Evolutionary conservation across 2,888 invertebrate genomes (phyloP), one percentile per base, ranked within the genome.

Genomic region (Geophilus truncorum): DNA sequence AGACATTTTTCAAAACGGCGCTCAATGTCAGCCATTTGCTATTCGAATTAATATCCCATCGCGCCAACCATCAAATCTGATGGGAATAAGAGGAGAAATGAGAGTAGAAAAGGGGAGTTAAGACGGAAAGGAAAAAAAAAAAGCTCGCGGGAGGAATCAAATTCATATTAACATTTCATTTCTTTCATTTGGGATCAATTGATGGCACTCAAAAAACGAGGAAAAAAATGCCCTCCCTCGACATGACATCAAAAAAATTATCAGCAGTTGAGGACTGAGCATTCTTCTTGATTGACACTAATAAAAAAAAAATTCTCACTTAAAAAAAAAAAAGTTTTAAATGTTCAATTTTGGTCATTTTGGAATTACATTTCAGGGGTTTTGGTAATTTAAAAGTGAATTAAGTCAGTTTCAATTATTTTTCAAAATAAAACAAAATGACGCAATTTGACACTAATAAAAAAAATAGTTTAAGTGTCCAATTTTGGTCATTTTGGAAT

Each of bases 161-260:
- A 62, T 62, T 62, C 57, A 62, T 62, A 62, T 62, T 62, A 62
- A 62, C 57, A 62, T 62, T 62, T 62, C 57, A 62, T 62, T 62
- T 62, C 57, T 62, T 62, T 62, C 57, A 62, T 62, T 62, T 62
- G 57, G 21, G 57, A 62, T 62, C 57, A 62, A 62, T 62, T 62
- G 57, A 62, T 62, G 57, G 57, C 57, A 62, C 23, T 62, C 57
- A 62, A 62, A 51, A 51, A 51, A 12, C 6, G 18, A n/a, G 15
- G 15, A n/a, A 51, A 51, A 62, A 62, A 62, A 18, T 21, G 57
- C 21, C 57, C 57, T 23, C 21, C 10, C 57, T 62, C 57, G 21
- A 23, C 21, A 21, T 21, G 57, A 62, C 57, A 62, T 62, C 57
- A 62, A 40, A 40, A 40, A 40, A 40, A 40, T 40, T n/a, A 9